Evolutionary conservation across 2,113 vertebrate genomes (phyloP).

Genomic region (Thermophis baileyi): DNA sequence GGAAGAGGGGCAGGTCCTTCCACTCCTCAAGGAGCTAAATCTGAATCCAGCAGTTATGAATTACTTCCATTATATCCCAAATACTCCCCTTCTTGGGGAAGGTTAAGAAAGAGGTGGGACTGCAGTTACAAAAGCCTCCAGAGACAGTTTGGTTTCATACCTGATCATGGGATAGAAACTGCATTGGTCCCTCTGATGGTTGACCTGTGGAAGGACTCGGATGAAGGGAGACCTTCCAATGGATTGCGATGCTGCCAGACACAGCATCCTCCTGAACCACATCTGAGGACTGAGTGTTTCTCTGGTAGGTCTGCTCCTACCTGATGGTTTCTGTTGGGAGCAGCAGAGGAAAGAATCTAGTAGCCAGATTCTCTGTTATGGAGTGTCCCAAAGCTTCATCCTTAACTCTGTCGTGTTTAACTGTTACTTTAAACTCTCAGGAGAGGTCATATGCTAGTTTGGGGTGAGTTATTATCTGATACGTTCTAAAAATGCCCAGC

Average conservation of each 20-base stretch:
- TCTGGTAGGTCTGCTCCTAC: neutral
- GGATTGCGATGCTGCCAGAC: neutral
- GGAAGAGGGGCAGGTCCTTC: neutral
- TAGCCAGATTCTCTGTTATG: neutral
- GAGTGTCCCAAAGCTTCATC: neutral
- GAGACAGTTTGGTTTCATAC: neutral
- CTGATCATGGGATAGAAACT: neutral
- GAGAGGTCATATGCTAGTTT: neutral
- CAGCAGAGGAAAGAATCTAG: neutral
- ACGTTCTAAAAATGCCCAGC: neutral
- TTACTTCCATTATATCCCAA: neutral
- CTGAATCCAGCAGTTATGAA: neutral
- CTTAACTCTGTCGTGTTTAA: neutral
- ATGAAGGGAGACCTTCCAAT: neutral
- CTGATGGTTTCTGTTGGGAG: neutral
- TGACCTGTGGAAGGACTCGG: neutral
- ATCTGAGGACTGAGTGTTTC: neutral
- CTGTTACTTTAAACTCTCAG: neutral
- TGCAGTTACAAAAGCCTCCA: neutral
- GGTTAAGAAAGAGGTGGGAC: neutral
- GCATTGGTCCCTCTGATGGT: neutral
- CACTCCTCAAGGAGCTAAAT: neutral
- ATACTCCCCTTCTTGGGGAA: neutral
- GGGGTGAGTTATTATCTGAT: neutral
- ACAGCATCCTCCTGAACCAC: neutral